Conservation (phyloP, 2,888 invertebrate species). For the Laspeyria flexula region DNA sequence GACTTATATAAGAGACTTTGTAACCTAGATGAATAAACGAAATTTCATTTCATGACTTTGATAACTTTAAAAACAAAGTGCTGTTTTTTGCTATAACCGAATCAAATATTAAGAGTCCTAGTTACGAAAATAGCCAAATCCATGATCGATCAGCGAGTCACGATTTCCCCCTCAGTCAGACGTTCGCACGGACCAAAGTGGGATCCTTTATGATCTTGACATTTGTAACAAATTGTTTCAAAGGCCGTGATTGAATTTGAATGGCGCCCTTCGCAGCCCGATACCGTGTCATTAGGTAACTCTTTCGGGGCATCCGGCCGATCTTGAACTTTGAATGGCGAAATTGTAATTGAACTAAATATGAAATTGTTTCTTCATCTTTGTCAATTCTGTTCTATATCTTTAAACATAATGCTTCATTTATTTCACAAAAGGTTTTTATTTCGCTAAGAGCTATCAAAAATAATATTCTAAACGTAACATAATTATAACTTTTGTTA, state of each 20-base stretch:
- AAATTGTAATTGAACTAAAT: slow-evolving; percentile 15
- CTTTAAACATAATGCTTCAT: not conserved
- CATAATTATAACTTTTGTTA: not conserved
- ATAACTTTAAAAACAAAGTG: too few relatives aligned
- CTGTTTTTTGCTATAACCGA: too few relatives aligned
- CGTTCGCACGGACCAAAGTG: slow-evolving; percentile 38
- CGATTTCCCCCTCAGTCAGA: slow-evolving; percentile 40
- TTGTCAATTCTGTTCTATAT: not conserved
- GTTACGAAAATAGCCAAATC: slow-evolving; percentile 33
- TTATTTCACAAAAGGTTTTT: not conserved
- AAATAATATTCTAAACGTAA: not conserved
- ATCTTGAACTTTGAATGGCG: slow-evolving; percentile 42
- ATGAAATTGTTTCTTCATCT: slow-evolving; percentile 7
- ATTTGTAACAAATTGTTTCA: slow-evolving; percentile 61
- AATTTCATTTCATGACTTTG: too few relatives aligned
- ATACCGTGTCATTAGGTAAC: slow-evolving; percentile 46
- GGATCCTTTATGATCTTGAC: slow-evolving; percentile 61
- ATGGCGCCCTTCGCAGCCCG: slow-evolving; percentile 45
- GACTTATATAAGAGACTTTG: too few relatives aligned
- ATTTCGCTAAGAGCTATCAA: too few relatives aligned
- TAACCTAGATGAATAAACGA: too few relatives aligned
- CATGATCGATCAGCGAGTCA: slow-evolving; percentile 37
- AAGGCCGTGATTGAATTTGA: slow-evolving; percentile 57
- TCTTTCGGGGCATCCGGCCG: slow-evolving; percentile 38
- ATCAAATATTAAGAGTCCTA: slow-evolving; percentile 9